Conservation (phyloP, 2,797 vertebrate species). For the Cygnus olor region DNA sequence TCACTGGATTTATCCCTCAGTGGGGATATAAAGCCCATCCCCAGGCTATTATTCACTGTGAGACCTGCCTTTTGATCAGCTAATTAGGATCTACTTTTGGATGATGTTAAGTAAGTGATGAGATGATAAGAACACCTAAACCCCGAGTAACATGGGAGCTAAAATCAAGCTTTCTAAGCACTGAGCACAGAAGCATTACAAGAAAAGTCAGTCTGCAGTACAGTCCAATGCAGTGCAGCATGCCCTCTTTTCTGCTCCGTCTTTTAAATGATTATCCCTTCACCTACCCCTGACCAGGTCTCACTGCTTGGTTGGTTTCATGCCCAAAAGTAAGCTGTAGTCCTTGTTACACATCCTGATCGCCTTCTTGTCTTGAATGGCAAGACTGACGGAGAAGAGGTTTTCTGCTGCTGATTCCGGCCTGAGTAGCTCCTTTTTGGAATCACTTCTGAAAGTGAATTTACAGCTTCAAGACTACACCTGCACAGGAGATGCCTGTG, state of each 20-base stretch:
- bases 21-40: neutral
- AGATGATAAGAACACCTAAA: neutral
- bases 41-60: neutral
- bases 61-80: neutral
- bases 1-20: neutral
- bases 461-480: conserved; percentile 67
- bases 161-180: neutral
- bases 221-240: neutral
- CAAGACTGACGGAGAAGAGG: neutral
- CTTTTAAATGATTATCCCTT: neutral
- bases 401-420: conserved; percentile 40
- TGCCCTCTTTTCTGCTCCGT: neutral
- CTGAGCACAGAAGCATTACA: neutral
- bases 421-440: conserved; percentile 41
- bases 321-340: neutral
- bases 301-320: neutral
- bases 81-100: neutral
- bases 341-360: neutral
- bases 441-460: conserved; percentile 36
- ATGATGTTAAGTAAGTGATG: neutral
- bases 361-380: neutral
- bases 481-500: conserved; percentile 68
- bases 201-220: neutral
- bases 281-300: neutral
- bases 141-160: neutral